These are phyloP conservation scores for Conus ventricosus DNA, from an alignment of 1,140 invertebrate species.

Conservation along the genomic window DNA sequence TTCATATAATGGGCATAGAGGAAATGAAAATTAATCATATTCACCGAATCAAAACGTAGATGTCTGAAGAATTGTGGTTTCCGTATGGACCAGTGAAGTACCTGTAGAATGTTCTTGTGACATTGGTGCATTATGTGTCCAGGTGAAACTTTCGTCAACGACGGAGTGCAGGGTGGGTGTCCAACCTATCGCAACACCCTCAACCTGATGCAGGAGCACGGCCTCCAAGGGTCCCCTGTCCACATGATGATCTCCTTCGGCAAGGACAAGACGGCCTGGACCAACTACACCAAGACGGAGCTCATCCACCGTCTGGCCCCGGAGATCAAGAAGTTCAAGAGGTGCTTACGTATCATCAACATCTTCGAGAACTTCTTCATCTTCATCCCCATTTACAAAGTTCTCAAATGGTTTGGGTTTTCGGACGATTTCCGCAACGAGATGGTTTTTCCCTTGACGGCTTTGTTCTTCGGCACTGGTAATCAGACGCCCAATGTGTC, in stretches of 20 bases:
- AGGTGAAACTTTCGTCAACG: slow-evolving; percentile 59
- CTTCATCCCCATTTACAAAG: slow-evolving; percentile 61
- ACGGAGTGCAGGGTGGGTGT: slow-evolving; percentile 65
- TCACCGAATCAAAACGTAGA: too few species aligned
- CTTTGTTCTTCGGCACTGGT: slow-evolving; percentile 67
- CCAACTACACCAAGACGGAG: slow-evolving; percentile 62
- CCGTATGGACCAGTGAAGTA: too few species aligned
- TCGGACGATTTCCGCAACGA: slow-evolving; percentile 63
- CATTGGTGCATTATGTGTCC: not conserved
- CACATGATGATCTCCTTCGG: slow-evolving; percentile 68
- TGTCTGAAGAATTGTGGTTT: too few species aligned
- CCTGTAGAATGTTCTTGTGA: too few species aligned
- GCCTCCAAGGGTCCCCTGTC: slow-evolving; percentile 55
- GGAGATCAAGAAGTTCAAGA: slow-evolving; percentile 63
- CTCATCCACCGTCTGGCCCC: slow-evolving; percentile 49
- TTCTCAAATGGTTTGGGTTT: slow-evolving; percentile 60
- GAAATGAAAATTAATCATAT: too few species aligned
- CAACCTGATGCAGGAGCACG: slow-evolving; percentile 58
- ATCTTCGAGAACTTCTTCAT: slow-evolving; percentile 63
- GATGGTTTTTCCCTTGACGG: slow-evolving; percentile 69
- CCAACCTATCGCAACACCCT: slow-evolving; percentile 63
- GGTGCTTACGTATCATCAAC: slow-evolving; percentile 57
- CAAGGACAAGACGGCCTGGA: slow-evolving; percentile 63
- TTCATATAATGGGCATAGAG: too few species aligned
- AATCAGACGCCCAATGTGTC: slow-evolving; percentile 67